Conservation (phyloP, 1,140 invertebrate genomes). For the Drosophila simulans region DNA sequence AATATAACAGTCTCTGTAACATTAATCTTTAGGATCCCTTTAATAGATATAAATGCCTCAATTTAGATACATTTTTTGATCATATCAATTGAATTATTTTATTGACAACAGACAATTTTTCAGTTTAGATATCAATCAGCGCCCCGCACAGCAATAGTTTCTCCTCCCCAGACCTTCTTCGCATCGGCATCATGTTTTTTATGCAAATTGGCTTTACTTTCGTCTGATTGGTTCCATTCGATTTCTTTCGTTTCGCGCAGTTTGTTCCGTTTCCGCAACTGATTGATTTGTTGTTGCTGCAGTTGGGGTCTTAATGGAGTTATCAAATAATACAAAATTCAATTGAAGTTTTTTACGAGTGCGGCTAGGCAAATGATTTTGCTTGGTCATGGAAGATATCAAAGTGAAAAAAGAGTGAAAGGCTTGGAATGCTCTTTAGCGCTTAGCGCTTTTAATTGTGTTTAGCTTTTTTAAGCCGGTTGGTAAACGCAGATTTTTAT, state of each 20-base stretch:
- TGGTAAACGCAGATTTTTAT: constrained; percentile 55
- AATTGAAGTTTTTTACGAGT: constrained; percentile 18
- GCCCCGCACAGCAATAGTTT: neutral
- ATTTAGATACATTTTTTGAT: too few species aligned
- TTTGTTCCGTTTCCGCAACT: constrained; percentile 41
- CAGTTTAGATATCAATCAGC: constrained; percentile 1
- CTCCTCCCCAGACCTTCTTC: constrained; percentile 12
- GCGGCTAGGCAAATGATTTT: constrained; percentile 29
- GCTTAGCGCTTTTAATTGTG: constrained; percentile 46
- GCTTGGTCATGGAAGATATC: constrained; percentile 32
- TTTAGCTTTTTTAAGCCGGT: constrained; percentile 36
- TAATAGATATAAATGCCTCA: neutral
- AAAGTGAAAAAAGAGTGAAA: constrained; percentile 43
- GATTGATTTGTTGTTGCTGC: constrained; percentile 40
- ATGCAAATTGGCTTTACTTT: constrained; percentile 40
- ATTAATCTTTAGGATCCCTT: too few species aligned
- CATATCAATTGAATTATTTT: neutral
- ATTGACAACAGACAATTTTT: neutral
- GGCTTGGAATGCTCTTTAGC: constrained; percentile 26
- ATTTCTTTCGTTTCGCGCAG: constrained; percentile 12
- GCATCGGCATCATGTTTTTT: constrained; percentile 11
- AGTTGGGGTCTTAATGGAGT: constrained; percentile 11
- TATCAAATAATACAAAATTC: constrained; percentile 22
- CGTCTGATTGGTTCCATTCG: constrained; percentile 34
- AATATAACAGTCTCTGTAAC: too few species aligned